Base-by-base conservation (phyloP, 2,797 vertebrate genomes). In the Vipera latastei region DNA sequence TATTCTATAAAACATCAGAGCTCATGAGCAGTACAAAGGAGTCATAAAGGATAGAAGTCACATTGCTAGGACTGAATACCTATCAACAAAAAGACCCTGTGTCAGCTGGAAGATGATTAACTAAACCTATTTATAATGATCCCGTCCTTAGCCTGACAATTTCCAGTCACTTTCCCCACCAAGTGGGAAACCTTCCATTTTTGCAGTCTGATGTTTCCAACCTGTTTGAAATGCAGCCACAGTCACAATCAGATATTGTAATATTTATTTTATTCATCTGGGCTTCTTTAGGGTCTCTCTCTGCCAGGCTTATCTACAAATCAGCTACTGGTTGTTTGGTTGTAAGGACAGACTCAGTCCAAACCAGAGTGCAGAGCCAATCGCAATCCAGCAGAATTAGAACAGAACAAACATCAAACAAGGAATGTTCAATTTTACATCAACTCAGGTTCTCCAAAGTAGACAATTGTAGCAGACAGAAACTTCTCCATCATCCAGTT, bases 11-110 rank as follows among this genome's bases (percentile, higher is more conserved):
- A 92, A 86, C 48, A 95, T 92, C 94, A 95, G 65, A 93, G 6
- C 88, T 0, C 91, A 0, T 88, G 88, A 95, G 90, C 92, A 94
- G 93, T 86, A 89, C 86, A 85, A 86, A 93, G 59, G 48, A 95
- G 91, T 95, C 94, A 51, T 93, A 93, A 91, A 89, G 93, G 22
- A 94, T 94, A 53, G 86, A 92, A 94, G 59, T 63, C 91, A 86
- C 73, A 28, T 86, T 94, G 63, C 7, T 2, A 94, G 53, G 32
- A 32, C 89, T 92, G 44, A 91, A 56, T 57, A 92, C 32, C 69
- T 95, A 63, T 89, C 65, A 51, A 86, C 63, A 63, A 83, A 90
- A 18, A 8, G 0, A 91, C 60, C 57, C 53, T 6, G 6, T 86
- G 38, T 92, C 93, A 93, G 93, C 90, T 92, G 88, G 90, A 90